These are phyloP conservation scores for Halcyon chelicuti DNA, from an alignment of 2,797 vertebrate species.

Conservation along the genomic window DNA sequence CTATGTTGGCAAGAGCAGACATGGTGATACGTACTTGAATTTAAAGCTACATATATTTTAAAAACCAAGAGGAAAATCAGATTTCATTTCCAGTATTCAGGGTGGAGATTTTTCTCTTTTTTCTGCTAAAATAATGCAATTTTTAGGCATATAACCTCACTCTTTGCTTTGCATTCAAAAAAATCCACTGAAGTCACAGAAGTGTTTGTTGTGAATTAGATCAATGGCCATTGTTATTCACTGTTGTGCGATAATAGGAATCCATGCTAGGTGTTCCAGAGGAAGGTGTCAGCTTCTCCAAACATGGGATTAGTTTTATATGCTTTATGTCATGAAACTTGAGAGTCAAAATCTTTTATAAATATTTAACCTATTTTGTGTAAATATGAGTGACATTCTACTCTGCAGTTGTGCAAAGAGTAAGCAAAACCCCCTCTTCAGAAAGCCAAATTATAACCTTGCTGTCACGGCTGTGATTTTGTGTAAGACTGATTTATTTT, in stretches of 20 bases:
- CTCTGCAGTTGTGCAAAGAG: neutral
- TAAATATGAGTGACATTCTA: slow-evolving; percentile 23
- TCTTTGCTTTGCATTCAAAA: neutral
- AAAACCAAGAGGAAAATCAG: neutral
- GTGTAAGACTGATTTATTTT: neutral
- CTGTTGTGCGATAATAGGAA: neutral
- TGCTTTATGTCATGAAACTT: neutral
- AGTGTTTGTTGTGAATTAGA: neutral
- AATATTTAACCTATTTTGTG: slow-evolving; percentile 35
- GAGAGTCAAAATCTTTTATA: neutral
- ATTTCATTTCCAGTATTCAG: neutral
- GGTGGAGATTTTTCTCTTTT: neutral
- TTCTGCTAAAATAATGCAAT: neutral
- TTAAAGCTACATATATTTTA: neutral
- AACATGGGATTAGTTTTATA: neutral
- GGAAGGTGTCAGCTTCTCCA: neutral
- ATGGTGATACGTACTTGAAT: neutral
- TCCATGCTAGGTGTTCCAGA: neutral
- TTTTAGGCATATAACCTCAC: neutral
- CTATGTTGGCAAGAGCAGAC: neutral
- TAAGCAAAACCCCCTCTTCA: neutral
- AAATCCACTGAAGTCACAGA: neutral
- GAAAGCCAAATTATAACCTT: neutral
- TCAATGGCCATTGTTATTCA: neutral
- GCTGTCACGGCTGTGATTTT: neutral